These are phyloP conservation scores for Harpalus rubripes DNA, from an alignment of 2,888 invertebrate species.

Conservation along the genomic window DNA sequence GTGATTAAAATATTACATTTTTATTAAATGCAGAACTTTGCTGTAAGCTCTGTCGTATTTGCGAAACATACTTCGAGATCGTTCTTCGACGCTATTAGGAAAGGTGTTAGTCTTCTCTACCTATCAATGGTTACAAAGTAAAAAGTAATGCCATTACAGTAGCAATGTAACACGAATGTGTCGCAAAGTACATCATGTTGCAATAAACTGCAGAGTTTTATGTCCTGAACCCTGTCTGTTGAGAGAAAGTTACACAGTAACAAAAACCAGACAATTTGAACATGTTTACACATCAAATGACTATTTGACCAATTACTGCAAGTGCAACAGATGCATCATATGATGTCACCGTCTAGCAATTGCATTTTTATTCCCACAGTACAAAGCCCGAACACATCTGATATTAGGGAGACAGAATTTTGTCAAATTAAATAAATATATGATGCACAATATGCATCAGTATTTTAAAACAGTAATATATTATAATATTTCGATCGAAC, in stretches of 20 bases:
- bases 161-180: slow-evolving; percentile 24
- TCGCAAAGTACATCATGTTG: slow-evolving; percentile 34
- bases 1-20: too few relatives aligned
- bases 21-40: too few relatives aligned
- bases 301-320: slow-evolving; percentile 62
- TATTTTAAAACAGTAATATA: too few relatives aligned
- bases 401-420: background rate
- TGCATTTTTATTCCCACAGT: slow-evolving; percentile 48
- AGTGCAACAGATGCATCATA: slow-evolving; percentile 60
- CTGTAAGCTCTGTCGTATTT: too few relatives aligned
- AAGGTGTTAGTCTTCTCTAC: background rate
- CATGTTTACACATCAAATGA: slow-evolving; percentile 50
- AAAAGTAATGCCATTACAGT: slow-evolving; percentile 4
- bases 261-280: slow-evolving; percentile 35
- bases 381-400: background rate
- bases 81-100: background rate
- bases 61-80: background rate
- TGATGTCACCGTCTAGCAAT: slow-evolving; percentile 61
- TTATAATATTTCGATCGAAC: too few relatives aligned
- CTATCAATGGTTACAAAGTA: background rate
- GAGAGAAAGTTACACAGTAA: slow-evolving; percentile 45
- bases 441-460: background rate
- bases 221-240: slow-evolving; percentile 26
- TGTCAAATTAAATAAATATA: background rate
- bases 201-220: slow-evolving; percentile 28